These are phyloP conservation scores for Acropternis orthonyx DNA, from an alignment of 2,797 vertebrate species.

Conservation along the genomic window DNA sequence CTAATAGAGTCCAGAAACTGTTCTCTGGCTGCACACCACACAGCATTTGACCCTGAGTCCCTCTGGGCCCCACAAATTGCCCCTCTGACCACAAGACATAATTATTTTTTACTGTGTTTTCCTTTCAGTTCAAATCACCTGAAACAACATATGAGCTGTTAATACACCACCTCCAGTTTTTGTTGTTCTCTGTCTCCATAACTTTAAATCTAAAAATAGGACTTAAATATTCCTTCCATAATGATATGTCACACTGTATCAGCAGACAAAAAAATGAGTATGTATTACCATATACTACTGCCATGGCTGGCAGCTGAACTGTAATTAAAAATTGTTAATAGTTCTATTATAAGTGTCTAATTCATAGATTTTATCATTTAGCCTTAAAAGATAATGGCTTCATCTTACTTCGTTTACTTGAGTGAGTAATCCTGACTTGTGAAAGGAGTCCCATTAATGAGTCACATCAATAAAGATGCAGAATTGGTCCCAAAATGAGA, in stretches of 20 bases:
- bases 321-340: constrained; percentile 42
- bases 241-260: constrained; percentile 4
- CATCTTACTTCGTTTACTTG: constrained; percentile 31
- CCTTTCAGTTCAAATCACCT: neutral
- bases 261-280: neutral
- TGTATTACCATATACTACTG: neutral
- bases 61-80: neutral
- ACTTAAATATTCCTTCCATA: constrained; percentile 1
- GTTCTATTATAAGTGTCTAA: constrained; percentile 1
- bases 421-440: constrained; percentile 2
- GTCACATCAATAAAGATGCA: neutral
- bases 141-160: neutral
- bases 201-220: constrained; percentile 32
- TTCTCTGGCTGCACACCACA: neutral
- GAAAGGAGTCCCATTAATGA: constrained; percentile 6
- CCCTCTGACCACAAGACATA: neutral
- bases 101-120: neutral
- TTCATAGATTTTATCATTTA: constrained; percentile 29
- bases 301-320: neutral
- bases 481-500: neutral
- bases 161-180: neutral
- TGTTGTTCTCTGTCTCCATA: neutral
- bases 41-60: neutral
- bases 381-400: constrained; percentile 42
- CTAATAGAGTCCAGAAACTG: neutral